Conservation (phyloP, 2,113 vertebrate genomes). For the Meleagris gallopavo region DNA sequence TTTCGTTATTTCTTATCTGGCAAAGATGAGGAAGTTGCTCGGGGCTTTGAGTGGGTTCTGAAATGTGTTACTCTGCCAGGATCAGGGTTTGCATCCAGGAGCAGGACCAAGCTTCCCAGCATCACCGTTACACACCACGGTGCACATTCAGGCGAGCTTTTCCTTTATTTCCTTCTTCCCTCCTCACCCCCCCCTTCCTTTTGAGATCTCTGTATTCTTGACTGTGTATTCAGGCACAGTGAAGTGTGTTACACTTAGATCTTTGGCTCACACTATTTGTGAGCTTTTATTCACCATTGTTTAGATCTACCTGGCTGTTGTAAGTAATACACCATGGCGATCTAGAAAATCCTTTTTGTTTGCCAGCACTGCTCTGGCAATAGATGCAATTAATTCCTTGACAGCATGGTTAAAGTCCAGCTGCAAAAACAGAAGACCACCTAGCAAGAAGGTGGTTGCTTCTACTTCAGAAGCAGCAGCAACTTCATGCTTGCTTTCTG, state of each 20-base stretch:
- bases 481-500: not conserved
- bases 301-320: not conserved
- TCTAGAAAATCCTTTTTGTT: constrained; percentile 18
- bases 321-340: not conserved
- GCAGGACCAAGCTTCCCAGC: not conserved
- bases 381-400: not conserved
- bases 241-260: fast-evolving
- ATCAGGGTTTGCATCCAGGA: not conserved
- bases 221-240: not conserved
- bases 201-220: not conserved
- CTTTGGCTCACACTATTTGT: not conserved
- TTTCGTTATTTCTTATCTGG: not conserved
- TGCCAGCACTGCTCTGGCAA: not conserved
- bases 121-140: fast-evolving
- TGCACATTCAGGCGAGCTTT: fast-evolving
- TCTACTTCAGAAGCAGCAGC: fast-evolving
- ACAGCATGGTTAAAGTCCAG: not conserved
- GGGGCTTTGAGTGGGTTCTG: not conserved
- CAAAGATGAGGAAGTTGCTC: not conserved
- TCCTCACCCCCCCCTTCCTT: not conserved
- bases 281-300: not conserved
- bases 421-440: not conserved
- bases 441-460: not conserved
- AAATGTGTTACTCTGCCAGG: not conserved
- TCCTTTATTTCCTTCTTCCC: fast-evolving